phyloP scores from a whole-genome alignment of 2,888 invertebrate species.

The Watsonalla binaria region DNA sequence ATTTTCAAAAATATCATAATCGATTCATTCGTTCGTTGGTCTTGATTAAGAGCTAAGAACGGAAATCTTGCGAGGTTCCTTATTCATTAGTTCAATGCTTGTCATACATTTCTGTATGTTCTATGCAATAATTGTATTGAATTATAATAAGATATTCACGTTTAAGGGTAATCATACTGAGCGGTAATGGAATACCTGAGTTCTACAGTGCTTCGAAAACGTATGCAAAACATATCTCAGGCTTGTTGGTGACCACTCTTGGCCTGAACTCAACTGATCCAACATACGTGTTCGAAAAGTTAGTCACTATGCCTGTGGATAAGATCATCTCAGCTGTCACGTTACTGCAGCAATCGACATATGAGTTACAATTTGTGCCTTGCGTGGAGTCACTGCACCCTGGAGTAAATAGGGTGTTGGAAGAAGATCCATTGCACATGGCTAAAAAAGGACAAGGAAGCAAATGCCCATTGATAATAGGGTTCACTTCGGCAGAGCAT shows the following conservation, averaged over 20 bases:
- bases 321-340: conserved; percentile 18
- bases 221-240: conserved; percentile 29
- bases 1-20: too few relatives aligned
- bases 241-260: conserved; percentile 30
- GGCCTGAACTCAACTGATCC: conserved; percentile 27
- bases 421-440: conserved; percentile 26
- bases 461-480: conserved; percentile 24
- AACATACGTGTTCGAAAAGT: conserved; percentile 13
- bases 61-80: too few relatives aligned
- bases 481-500: conserved; percentile 23
- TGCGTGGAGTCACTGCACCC: conserved; percentile 17
- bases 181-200: conserved; percentile 35
- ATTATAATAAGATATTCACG: neutral
- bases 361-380: conserved; percentile 23
- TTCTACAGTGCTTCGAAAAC: conserved; percentile 35
- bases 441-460: conserved; percentile 17
- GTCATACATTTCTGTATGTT: too few relatives aligned
- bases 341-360: conserved; percentile 10
- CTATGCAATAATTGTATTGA: neutral
- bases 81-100: too few relatives aligned
- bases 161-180: conserved; percentile 39
- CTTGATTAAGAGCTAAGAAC: too few relatives aligned
- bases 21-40: too few relatives aligned
- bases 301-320: conserved; percentile 16
- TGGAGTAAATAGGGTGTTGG: conserved; percentile 22